Conservation (phyloP, 2,888 invertebrate species). For the Mythimna loreyi region DNA sequence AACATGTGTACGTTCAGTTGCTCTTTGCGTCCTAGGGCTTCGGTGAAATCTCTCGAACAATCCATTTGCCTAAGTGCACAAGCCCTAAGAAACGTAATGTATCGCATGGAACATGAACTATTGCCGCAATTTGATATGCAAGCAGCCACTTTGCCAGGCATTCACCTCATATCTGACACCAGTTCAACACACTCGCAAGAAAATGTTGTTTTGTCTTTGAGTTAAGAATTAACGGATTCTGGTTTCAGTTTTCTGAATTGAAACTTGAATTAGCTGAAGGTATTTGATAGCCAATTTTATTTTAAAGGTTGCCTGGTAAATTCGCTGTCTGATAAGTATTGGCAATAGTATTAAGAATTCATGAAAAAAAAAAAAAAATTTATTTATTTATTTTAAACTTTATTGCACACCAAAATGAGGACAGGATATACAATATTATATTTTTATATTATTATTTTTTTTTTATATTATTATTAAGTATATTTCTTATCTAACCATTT, state of each 20-base stretch:
- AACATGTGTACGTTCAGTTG: no score
- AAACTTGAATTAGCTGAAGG: neutral
- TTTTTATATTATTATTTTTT: no score
- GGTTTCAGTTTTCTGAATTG: constrained; percentile 1
- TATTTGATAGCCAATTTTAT: neutral
- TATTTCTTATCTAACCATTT: no score
- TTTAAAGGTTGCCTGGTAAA: neutral
- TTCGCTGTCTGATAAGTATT: neutral
- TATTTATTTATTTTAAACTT: no score
- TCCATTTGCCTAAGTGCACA: neutral
- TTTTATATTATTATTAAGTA: no score
- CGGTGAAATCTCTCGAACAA: no score
- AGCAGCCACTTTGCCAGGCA: constrained; percentile 40
- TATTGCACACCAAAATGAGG: no score
- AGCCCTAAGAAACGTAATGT: constrained; percentile 14
- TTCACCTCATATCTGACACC: constrained; percentile 50
- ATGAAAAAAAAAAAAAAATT: no score
- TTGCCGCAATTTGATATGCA: constrained; percentile 31
- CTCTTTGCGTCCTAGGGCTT: no score
- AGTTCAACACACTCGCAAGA: constrained; percentile 28
- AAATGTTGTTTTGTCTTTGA: constrained; percentile 22
- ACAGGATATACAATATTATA: no score
- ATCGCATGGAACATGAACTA: constrained; percentile 31
- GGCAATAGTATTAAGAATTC: no score
- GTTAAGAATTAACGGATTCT: constrained; percentile 1